phyloP scores from a whole-genome alignment of 2,797 vertebrate genomes.

The Pogoniulus pusillus region DNA sequence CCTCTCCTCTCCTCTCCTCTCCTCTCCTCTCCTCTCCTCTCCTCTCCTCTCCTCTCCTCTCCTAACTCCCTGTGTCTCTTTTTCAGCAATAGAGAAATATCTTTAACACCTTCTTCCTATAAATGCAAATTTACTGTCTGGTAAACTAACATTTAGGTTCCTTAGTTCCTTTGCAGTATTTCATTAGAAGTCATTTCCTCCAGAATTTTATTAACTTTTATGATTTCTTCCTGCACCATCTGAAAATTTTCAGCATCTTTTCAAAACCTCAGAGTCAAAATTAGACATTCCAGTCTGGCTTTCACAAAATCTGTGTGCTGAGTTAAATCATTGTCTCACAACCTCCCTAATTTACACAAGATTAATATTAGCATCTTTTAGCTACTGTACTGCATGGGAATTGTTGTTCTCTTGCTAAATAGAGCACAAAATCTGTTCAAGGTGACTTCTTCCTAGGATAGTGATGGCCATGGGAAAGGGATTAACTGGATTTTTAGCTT shows the following conservation, averaged over 20 bases:
- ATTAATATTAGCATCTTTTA: neutral
- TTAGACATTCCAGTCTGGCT: neutral
- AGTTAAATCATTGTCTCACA: neutral
- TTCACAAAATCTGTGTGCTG: neutral
- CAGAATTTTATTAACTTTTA: neutral
- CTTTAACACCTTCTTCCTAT: no score
- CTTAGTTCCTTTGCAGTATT: no score
- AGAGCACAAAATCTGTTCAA: neutral
- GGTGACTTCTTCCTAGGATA: neutral
- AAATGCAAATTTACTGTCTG: no score
- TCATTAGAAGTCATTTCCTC: no score
- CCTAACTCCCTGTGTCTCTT: no score
- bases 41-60: no score
- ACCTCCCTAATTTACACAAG: neutral
- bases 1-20: no score
- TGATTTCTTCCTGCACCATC: neutral
- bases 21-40: no score
- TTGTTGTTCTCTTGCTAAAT: neutral
- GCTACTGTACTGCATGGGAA: neutral
- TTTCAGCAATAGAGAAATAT: no score
- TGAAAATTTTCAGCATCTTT: neutral
- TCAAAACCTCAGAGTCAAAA: neutral
- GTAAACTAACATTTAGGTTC: no score
- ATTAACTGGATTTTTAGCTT: neutral
- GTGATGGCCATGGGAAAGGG: neutral